These are phyloP conservation scores for Drosophila mauritiana DNA, from an alignment of 1,140 invertebrate genomes.

Conservation along the genomic window DNA sequence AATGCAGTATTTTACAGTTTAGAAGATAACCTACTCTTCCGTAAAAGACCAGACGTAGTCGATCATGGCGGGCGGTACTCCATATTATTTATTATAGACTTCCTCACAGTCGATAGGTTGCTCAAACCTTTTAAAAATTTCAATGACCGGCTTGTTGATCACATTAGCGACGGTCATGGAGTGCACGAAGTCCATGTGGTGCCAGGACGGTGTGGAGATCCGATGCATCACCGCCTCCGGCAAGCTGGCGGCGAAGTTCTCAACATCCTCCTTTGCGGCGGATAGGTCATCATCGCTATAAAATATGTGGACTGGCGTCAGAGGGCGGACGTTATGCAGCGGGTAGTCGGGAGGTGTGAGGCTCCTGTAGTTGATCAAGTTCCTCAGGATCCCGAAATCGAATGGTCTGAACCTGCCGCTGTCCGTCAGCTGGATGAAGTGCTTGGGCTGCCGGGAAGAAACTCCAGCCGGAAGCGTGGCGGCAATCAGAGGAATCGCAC, in stretches of 20 bases:
- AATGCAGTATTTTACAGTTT: too few relatives aligned
- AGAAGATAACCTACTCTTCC: too few relatives aligned
- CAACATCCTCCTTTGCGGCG: not conserved
- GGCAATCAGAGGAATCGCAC: conserved; percentile 88
- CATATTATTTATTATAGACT: too few relatives aligned
- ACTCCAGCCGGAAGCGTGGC: conserved; percentile 90
- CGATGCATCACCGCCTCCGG: not conserved
- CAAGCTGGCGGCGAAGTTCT: not conserved
- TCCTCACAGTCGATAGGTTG: not conserved
- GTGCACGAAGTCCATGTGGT: not conserved
- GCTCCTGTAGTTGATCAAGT: conserved; percentile 81
- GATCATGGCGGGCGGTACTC: too few relatives aligned
- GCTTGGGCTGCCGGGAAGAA: conserved; percentile 89
- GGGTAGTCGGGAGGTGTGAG: conserved; percentile 86
- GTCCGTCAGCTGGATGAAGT: conserved; percentile 87
- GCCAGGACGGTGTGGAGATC: not conserved
- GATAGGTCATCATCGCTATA: conserved; percentile 87
- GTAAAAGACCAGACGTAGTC: too few relatives aligned
- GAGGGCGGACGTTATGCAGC: conserved; percentile 85
- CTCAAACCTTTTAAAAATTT: not conserved
- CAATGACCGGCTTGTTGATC: not conserved
- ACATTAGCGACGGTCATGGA: not conserved
- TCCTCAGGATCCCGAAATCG: conserved; percentile 75
- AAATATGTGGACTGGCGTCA: conserved; percentile 87
- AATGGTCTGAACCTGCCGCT: conserved; percentile 80